Evolutionary conservation across 2,888 invertebrate genomes (phyloP), one percentile per base, ranked within the genome.

Genomic region (Andrena dorsata): DNA sequence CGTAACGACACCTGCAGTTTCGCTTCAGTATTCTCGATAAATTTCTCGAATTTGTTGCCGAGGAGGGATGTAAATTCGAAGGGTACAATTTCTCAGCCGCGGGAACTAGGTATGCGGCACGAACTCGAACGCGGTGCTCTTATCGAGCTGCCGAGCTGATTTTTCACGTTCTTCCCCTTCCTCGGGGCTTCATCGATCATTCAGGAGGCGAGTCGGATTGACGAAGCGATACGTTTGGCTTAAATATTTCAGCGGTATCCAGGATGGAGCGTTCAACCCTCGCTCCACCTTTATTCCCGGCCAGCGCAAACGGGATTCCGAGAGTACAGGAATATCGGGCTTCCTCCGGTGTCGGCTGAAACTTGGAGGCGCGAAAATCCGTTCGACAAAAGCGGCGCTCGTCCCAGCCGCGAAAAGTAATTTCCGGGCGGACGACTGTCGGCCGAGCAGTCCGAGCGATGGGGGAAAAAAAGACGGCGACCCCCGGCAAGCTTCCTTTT

Each of bases 381-480:
- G 28, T 20, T 47, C 23, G 20, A 41, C 26, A 28, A 49, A 68
- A 8, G 41, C 10, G 69, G 35, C 26, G 26, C 56, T 8, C 28
- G 58, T 51, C 35, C 47, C 60, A 10, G 20, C 28, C 10, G 65
- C 51, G 30, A 65, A 23, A 65, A 60, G 56, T 69, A 82, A 84
- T 84, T 84, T 85, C 74, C 82, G 64, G 64, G 13, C n/a, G 20
- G 16, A 5, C 20, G 23, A 32, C 10, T 47, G 65, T 73, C 49
- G 28, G 58, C 10, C 56, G 49, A 28, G 8, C 10, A 47, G 30
- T 41, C 41, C 35, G 20, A 65, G 47, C 58, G 53, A 47, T 65
- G 30, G 28, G 51, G 58, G 30, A 20, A 7, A 8, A 23, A 26
- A 41, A 8, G 32, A 30, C 6, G 13, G 10, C 23, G 26, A 60